Base-by-base conservation (phyloP, 2,797 vertebrate genomes). In the Microchirus variegatus region DNA sequence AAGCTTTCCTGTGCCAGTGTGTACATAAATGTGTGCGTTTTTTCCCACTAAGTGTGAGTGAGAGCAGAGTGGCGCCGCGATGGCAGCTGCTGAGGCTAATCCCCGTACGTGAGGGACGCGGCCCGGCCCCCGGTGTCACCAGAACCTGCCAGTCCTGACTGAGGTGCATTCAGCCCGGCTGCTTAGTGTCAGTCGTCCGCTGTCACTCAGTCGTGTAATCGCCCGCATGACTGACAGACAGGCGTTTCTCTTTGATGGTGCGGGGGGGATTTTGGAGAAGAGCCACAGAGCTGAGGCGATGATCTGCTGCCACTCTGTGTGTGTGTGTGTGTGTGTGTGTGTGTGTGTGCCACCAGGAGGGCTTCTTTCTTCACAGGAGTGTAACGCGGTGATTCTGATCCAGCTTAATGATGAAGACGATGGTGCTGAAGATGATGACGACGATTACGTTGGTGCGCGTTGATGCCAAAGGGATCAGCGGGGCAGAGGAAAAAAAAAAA, bases 11-110 rank as follows among this genome's bases (percentile, higher is more conserved):
- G 59, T 55, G 62, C 16, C 58, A 35, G 45, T 48, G 47, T 67
- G 22, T 59, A 71, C 49, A 55, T 59, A 58, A 13, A 61, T 40
- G 49, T 54, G 43, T 68, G 74, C 48, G 37, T 73, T 78, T 61
- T 73, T 78, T 61, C 60, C 63, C 77, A 72, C 65, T 83, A 80
- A 77, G 74, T 56, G 77, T 80, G 89, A 89, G 83, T 85, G 90
- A 90, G 87, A 83, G 85, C 76, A 63, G 77, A 87, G 84, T 90
- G 84, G 87, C 65, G 80, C 78, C 74, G 82, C 80, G 87, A 84
- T 91, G 91, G 92, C 92, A 94, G 89, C 85, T 90, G 83, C 86
- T 65, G 75, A 85, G 80, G 77, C 87, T 93, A 93, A 87, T 87
- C 85, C 90, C 63, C 57, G 57, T 71, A 68, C 63, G 81, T 87